Percentiles rank a stretch among this genome's conserved stretches.
Evolutionary conservation across 2,113 vertebrate species (phyloP).

Genomic region (Saccopteryx leptura): DNA sequence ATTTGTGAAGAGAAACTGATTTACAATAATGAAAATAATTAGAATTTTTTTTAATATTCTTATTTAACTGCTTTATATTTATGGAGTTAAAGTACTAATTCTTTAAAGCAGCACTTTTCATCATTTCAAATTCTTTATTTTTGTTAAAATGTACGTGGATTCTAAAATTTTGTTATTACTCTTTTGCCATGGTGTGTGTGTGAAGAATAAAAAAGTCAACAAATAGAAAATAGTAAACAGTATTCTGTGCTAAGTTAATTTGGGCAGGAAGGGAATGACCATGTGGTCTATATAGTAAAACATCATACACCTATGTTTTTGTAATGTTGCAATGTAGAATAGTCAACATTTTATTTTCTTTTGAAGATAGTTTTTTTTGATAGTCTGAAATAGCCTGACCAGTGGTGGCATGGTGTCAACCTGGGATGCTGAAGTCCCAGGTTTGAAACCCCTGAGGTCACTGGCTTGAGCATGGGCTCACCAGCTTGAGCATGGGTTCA

Average conservation of each 20-base stretch:
- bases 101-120: conserved; percentile 62
- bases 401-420: no score
- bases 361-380: neutral
- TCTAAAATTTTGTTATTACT: conserved; percentile 57
- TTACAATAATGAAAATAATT: neutral
- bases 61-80: conserved; percentile 63
- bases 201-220: conserved; percentile 30
- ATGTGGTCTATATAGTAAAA: conserved; percentile 58
- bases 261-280: neutral
- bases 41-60: conserved; percentile 65
- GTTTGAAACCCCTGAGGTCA: no score
- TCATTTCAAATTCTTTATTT: conserved; percentile 61
- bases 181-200: conserved; percentile 13
- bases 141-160: conserved; percentile 40
- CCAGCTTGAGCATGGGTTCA: no score
- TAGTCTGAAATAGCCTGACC: no score
- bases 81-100: conserved; percentile 69
- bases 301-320: conserved; percentile 31
- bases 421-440: no score
- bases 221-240: conserved; percentile 28
- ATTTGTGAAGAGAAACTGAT: conserved; percentile 35
- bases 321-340: conserved; percentile 20
- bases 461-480: no score
- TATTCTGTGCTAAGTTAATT: conserved; percentile 55
- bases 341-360: conserved; percentile 54